Evolutionary conservation across 30 jellyfish, hydroid and myxozoan species (phyloP), one percentile per base, ranked within the genome.

Genomic region (Cassiopea andromeda): DNA sequence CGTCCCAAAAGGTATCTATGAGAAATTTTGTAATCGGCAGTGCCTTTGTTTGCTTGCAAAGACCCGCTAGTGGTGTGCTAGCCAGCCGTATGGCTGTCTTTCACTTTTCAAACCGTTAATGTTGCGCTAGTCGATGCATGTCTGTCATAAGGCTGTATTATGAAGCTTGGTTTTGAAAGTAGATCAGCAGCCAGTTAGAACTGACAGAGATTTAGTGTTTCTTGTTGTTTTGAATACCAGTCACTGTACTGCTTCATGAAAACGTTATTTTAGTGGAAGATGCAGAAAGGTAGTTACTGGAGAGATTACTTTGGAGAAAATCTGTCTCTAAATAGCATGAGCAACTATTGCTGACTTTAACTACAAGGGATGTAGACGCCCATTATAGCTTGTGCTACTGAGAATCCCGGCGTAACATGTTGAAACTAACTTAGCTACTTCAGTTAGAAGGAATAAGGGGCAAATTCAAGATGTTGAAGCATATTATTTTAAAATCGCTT

Each of bases 1-100:
- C 70, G 1, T 17, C n/a, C 86, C 75, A 19, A 61, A 69, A 83
- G 91, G 91, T 83, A 83, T 83, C 91, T 83, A 83, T 83, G 78
- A 83, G 48, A 64, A 70, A 67, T 83, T 83, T 83, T 83, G 16
- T 83, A 83, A 54, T 72, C 48, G 83, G 79, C 4, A 14, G 79
- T 70, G 79, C 79, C 7, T 14, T 70, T 9, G 7, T 1, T 70
- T 43, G 66, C 73, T 14, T 54, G 64, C 64, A 3, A 10, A 54
- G 7, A 54, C 64, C 64, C 7, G 64, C 64, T 54, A 54, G 12
- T 54, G 64, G 64, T 3, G 12, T 10, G 10, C 64, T 10, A 54
- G 12, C 7, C 64, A 54, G 64, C 64, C 12, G 12, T 6, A 54
- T 54, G 64, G 12, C 64, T 54, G 64, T 54, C 64, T 54, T 10